Evolutionary conservation across 2,888 invertebrate species (phyloP), one percentile per base, ranked within the genome.

Genomic region (Polia nebulosa): DNA sequence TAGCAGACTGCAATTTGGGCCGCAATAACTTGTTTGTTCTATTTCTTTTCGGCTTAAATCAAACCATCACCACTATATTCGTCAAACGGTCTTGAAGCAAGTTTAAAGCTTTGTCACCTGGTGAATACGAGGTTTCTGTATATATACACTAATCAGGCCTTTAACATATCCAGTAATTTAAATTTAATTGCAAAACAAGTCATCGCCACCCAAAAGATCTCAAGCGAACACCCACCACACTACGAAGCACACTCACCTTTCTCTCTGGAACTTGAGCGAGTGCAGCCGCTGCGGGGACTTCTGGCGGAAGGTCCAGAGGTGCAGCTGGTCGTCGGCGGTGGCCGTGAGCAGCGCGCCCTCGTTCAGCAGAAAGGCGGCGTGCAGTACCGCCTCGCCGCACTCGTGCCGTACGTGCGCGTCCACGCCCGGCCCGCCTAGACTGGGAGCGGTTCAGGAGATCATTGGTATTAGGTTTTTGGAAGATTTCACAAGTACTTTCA

Each of bases 251-350:
- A 1, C 20, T 49, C 93, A 98, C 99, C 98, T 98, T 96, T 99
- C 99, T 90, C 99, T 97, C 95, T 99, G 99, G 95, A 99, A 99
- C 96, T 99, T 99, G 91, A 99, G 97, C 85, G 99, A 98, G 96
- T 99, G 99, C 84, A 99, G 98, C 88, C 99, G 97, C 96, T 98
- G 99, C 71, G 99, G 99, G 83, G 97, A 97, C 96, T 98, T 99
- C 97, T 99, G 98, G 87, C 99, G 96, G 96, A 99, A 98, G 96
- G 98, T 99, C 99, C 99, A 99, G 86, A 99, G 97, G 95, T 99
- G 99, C 72, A 99, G 96, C 87, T 98, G 98, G 95, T 99, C 99
- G 95, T 99, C 99, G 15, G 99, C 98, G 78, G 99, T 99, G 85
- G 98, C 98, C 59, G 99, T 98, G 85, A 99, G 97, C 82, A 99